Percentiles rank a stretch among this genome's conserved stretches.
Evolutionary conservation across 2,888 invertebrate species (phyloP).

Genomic region (Phrixothrix hirtus): DNA sequence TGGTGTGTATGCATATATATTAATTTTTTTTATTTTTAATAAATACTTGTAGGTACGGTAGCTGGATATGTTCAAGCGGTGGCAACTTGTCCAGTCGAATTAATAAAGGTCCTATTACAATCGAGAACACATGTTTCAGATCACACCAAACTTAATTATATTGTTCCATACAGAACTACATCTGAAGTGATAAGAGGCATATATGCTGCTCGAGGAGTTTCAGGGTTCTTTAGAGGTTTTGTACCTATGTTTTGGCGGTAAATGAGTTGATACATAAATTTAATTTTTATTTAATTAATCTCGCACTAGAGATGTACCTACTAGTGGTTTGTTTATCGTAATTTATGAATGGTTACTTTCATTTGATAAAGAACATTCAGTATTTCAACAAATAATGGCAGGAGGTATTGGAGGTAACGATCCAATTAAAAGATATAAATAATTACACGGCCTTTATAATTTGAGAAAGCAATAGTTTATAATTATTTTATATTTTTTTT

Average conservation of each 20-base stretch:
- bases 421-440: too few relatives aligned
- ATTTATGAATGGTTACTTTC: slow-evolving; percentile 60
- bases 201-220: slow-evolving; percentile 59
- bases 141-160: too few relatives aligned
- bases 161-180: slow-evolving; percentile 54
- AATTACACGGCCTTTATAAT: too few relatives aligned
- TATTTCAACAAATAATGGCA: slow-evolving; percentile 38
- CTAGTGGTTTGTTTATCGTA: slow-evolving; percentile 65
- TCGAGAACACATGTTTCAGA: too few relatives aligned
- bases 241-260: slow-evolving; percentile 62
- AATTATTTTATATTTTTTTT: too few relatives aligned
- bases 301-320: slow-evolving; percentile 67
- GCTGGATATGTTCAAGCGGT: slow-evolving; percentile 64
- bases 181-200: slow-evolving; percentile 58
- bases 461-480: too few relatives aligned
- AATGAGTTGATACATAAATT: too few relatives aligned
- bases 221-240: slow-evolving; percentile 62
- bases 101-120: slow-evolving; percentile 70
- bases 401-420: slow-evolving; percentile 48
- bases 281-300: slow-evolving; percentile 1
- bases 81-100: slow-evolving; percentile 68
- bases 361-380: slow-evolving; percentile 24
- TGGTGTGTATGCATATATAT: background rate
- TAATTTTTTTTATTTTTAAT: too few relatives aligned
- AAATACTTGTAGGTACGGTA: slow-evolving; percentile 64